Evolutionary conservation across 2,888 invertebrate species (phyloP).

Genomic region (Melanostoma scalare): DNA sequence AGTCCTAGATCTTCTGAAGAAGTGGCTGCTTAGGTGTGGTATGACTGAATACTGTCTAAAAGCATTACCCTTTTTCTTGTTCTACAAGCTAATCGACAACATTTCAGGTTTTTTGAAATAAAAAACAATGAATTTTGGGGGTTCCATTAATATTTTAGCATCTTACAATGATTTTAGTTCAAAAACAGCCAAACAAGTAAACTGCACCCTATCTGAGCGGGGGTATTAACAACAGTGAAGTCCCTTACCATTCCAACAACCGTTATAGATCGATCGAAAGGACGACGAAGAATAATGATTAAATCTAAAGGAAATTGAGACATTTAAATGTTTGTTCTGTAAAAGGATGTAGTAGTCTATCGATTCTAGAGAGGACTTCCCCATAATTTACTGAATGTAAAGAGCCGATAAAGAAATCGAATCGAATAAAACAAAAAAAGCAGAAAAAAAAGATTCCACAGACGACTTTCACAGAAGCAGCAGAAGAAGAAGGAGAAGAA

Average conservation of each 20-base stretch:
- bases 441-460: not conserved
- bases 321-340: constrained; percentile 72
- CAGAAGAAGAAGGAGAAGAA: not conserved
- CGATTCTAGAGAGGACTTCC: constrained; percentile 59
- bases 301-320: constrained; percentile 73
- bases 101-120: too few species aligned
- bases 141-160: not conserved
- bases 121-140: too few species aligned
- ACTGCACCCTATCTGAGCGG: constrained; percentile 12
- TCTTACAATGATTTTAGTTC: not conserved
- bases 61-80: too few species aligned
- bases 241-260: constrained; percentile 3
- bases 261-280: constrained; percentile 57
- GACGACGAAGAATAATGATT: constrained; percentile 64
- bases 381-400: constrained; percentile 64
- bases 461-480: constrained; percentile 8
- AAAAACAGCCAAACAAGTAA: not conserved
- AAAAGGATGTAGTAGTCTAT: constrained; percentile 68
- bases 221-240: constrained; percentile 12
- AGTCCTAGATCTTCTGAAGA: too few species aligned
- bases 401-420: constrained; percentile 42
- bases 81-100: too few species aligned
- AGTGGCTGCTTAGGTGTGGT: too few species aligned
- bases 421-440: not conserved
- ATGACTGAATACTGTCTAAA: too few species aligned